Evolutionary conservation across 2,888 invertebrate species (phyloP).

Genomic region (Mantis religiosa): DNA sequence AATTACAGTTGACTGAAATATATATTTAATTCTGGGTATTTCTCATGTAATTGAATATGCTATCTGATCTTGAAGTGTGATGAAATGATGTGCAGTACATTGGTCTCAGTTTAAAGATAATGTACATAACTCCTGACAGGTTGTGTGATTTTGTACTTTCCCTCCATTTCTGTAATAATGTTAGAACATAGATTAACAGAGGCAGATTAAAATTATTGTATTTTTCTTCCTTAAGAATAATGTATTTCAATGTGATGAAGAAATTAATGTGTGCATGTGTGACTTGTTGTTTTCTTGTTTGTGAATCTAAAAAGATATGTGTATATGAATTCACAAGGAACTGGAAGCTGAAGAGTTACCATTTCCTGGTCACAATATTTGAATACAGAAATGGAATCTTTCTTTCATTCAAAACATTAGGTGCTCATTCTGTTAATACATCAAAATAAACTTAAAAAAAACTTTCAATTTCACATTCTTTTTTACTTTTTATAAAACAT

Average conservation of each 20-base stretch:
- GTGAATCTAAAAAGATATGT: constrained; percentile 4
- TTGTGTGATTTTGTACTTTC: constrained; percentile 23
- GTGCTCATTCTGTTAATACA: background rate
- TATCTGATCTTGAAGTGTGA: background rate
- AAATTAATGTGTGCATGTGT: constrained; percentile 22
- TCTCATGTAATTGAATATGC: background rate
- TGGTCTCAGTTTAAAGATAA: background rate
- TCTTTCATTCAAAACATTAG: background rate
- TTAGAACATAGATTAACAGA: background rate
- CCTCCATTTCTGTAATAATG: constrained; percentile 18
- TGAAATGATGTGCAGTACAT: background rate
- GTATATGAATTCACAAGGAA: constrained; percentile 13
- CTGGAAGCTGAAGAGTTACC: constrained; percentile 16
- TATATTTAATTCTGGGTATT: background rate
- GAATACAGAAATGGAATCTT: background rate
- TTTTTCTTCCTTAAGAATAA: constrained; percentile 18
- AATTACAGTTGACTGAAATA: background rate
- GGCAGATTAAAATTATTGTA: constrained; percentile 3
- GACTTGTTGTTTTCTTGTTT: constrained; percentile 23
- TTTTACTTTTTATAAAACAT: constrained; percentile 31
- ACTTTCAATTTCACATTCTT: constrained; percentile 12
- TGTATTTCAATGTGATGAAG: constrained; percentile 3
- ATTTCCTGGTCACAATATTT: background rate
- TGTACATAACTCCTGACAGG: background rate
- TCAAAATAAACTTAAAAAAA: background rate